Base-by-base conservation (phyloP, 2,797 vertebrate species). In the Gallinago nigripennis region DNA sequence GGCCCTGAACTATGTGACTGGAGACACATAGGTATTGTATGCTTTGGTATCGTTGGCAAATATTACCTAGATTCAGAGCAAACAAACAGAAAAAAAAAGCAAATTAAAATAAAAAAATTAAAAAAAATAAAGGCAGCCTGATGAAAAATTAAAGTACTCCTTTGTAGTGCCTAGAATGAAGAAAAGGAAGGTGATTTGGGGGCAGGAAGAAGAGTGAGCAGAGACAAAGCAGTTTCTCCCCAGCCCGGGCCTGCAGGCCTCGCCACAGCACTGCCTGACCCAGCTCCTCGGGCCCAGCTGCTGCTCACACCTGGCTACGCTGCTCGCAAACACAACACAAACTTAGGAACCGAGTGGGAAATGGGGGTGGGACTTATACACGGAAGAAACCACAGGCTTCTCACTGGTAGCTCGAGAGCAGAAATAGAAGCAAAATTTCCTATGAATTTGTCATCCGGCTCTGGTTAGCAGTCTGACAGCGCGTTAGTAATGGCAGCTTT, bases 401-500 rank as follows among this genome's bases (percentile, higher is more conserved):
- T 94, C 61, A 60, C 45, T 84, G 94, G 57, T 85, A 91, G 28
- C 61, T 94, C 72, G 83, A 69, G 37, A 95, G 23, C 86, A 94
- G 91, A 95, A 96, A 96, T 93, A 95, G 92, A 94, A 96, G 54
- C 33, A 92, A 91, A 88, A 83, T 63, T 91, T 94, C 69, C 57
- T 88, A 88, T 86, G 91, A 93, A 95, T 96, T 94, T 96, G 89
- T 88, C 94, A 94, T 91, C 94, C 65, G 3, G 82, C 89, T 96
- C 69, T 82, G 90, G 89, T 94, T 92, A 96, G 68, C 94, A 90
- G 43, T 72, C 90, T 94, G 95, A 95, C 92, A 96, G 92, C 87
- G 53, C 18, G 85, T 96, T 96, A 96, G 95, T 96, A 95, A 95
- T 94, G 91, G 91, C 66, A 95, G 87, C 91, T 96, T 96, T 88